A percentile compares a stretch with the other conserved stretches of the same genome.
phyloP scores from a whole-genome alignment of 1,140 invertebrate species.

The Acyrthosiphon pisum region DNA sequence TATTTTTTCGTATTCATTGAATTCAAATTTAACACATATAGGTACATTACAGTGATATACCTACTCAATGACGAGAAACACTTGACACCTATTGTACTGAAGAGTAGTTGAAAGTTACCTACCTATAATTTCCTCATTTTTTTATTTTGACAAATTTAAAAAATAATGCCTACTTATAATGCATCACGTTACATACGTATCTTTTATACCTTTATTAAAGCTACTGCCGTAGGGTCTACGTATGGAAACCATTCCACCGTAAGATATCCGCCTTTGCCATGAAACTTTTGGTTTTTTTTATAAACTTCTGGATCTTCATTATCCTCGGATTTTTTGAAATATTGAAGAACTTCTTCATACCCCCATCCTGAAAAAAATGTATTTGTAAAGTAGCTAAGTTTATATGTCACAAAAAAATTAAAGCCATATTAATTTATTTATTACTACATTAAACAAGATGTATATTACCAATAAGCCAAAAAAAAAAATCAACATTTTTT shows the following conservation, averaged over 20 bases:
- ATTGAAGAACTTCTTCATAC: conserved; percentile 79
- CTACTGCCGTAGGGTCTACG: conserved; percentile 67
- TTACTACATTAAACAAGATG: neutral
- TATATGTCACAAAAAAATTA: neutral
- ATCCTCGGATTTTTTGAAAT: conserved; percentile 79
- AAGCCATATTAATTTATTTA: neutral
- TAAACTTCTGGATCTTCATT: conserved; percentile 61
- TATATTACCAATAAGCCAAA: too few relatives aligned
- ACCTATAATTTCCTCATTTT: too few relatives aligned
- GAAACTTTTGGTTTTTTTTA: conserved; percentile 64
- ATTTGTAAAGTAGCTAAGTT: neutral
- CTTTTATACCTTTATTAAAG: conserved; percentile 59
- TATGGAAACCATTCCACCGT: conserved; percentile 71
- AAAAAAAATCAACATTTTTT: neutral
- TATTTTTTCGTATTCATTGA: too few relatives aligned
- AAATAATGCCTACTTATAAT: neutral
- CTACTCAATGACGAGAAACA: too few relatives aligned
- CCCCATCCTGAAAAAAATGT: conserved; percentile 70
- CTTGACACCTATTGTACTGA: too few relatives aligned
- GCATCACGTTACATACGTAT: neutral
- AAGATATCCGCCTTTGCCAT: conserved; percentile 68
- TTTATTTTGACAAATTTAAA: too few relatives aligned
- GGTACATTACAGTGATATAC: too few relatives aligned
- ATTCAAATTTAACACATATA: too few relatives aligned
- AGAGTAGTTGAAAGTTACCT: too few relatives aligned